Evolutionary conservation across 2,113 vertebrate genomes (phyloP).

Genomic region (Crocuta crocuta): DNA sequence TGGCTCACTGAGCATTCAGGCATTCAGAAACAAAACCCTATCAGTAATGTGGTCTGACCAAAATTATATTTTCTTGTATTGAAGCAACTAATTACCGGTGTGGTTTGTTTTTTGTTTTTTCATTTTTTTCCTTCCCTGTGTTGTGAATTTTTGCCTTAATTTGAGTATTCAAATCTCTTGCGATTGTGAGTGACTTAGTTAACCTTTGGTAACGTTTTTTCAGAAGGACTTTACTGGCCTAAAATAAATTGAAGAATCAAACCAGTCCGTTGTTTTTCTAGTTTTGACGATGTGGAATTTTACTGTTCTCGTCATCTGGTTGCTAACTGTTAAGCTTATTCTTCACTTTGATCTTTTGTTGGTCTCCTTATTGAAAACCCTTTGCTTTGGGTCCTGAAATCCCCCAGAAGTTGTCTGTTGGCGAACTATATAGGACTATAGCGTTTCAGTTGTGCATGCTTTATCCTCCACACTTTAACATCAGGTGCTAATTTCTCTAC

Average conservation of each 20-base stretch:
- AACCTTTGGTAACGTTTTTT: background rate
- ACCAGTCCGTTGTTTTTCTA: background rate
- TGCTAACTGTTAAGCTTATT: background rate
- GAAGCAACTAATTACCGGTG: background rate
- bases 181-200: background rate
- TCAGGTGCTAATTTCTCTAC: background rate
- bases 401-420: background rate
- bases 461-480: background rate
- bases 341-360: background rate
- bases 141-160: background rate
- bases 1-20: background rate
- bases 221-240: background rate
- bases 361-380: background rate
- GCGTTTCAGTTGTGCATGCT: background rate
- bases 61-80: background rate
- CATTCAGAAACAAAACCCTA: background rate
- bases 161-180: background rate
- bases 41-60: background rate
- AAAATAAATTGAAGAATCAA: background rate
- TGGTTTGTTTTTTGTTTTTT: background rate
- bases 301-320: background rate
- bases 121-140: rapidly evolving
- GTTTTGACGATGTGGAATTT: background rate
- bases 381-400: background rate
- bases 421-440: background rate